Evolutionary conservation across 2,113 vertebrate genomes (phyloP).

Genomic region (Elanus axillaris): DNA sequence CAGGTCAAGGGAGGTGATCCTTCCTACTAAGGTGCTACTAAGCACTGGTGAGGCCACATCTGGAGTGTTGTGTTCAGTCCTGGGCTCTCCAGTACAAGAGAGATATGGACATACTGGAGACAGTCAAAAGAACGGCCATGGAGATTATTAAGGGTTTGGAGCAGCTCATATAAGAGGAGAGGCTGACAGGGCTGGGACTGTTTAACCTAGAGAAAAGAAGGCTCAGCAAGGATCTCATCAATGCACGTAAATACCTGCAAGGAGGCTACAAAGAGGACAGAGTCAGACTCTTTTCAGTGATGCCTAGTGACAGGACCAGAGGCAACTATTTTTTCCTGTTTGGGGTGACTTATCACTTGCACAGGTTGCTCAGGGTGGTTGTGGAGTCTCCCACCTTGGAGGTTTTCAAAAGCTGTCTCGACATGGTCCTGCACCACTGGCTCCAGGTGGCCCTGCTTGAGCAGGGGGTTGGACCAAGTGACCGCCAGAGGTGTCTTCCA

Average conservation of each 20-base stretch:
- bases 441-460: not conserved
- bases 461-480: not conserved
- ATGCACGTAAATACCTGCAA: not conserved
- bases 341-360: not conserved
- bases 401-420: not conserved
- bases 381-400: not conserved
- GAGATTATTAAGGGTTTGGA: not conserved
- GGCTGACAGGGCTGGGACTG: accelerated
- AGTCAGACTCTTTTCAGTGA: not conserved
- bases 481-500: not conserved
- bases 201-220: not conserved
- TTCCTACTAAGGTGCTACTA: not conserved
- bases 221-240: not conserved
- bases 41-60: not conserved
- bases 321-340: not conserved
- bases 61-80: not conserved
- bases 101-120: not conserved
- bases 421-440: accelerated
- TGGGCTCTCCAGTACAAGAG: not conserved
- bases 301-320: not conserved
- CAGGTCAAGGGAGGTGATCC: not conserved
- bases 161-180: not conserved
- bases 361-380: not conserved
- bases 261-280: accelerated
- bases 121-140: not conserved